Base-by-base conservation (phyloP, 2,113 vertebrate genomes). In the Peromyscus leucopus region DNA sequence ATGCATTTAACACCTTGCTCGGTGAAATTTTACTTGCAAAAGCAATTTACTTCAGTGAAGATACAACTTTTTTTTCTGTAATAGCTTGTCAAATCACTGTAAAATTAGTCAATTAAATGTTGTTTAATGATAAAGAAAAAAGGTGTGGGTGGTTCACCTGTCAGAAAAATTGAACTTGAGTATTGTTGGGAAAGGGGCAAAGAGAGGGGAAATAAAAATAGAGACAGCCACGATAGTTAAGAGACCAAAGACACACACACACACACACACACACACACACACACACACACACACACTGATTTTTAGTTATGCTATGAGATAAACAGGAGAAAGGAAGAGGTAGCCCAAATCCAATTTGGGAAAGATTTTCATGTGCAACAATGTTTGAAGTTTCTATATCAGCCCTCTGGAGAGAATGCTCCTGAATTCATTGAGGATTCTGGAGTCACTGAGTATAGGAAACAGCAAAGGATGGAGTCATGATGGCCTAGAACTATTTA, bases 1-100 rank as follows among this genome's bases (percentile, higher is more conserved):
- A 97, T 92, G 92, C 72, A 89, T 93, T 97, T 97, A 97, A 97
- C 97, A 98, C 96, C 95, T 97, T 96, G 84, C 89, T 95, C 46
- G 1, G 95, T 88, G 80, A 97, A 96, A 90, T 92, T 95, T 97
- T 95, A 97, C 90, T 95, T 96, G 96, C 85, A 96, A 97, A 97
- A 96, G 95, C 95, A 97, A 97, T 97, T 98, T 97, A 96, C 94
- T 98, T 97, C 75, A 48, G 86, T 76, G 80, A 96, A 90, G 87
- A 93, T 86, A 95, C 80, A 89, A 16, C 33, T 85, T 75, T 91
- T 93, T 93, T 94, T 95, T 65, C 85, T 79, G 19, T 95, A 94
- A 96, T 93, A 93, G 31, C 90, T 95, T 98, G 94, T 95, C 96
- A 96, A 96, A 94, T 92, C 95, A 90, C 67, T 97, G 63, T 90